phyloP scores from a whole-genome alignment of 1,140 invertebrate genomes.

The Anoplolepis gracilipes region DNA sequence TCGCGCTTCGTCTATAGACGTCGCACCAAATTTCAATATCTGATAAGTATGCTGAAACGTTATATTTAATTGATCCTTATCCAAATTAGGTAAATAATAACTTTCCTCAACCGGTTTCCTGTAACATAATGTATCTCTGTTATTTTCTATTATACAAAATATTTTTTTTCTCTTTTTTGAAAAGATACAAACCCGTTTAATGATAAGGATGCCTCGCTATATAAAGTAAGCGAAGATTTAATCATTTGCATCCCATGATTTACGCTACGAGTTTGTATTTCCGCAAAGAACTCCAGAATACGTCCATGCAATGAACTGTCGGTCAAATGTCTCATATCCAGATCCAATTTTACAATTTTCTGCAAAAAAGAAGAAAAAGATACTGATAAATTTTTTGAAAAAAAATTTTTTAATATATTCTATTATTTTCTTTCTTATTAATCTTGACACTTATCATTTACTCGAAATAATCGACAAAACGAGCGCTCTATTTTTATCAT shows the following conservation, averaged over 20 bases:
- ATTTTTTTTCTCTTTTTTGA: neutral
- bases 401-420: neutral
- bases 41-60: slow-evolving; percentile 77
- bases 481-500: neutral
- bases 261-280: slow-evolving; percentile 80
- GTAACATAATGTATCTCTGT: slow-evolving; percentile 55
- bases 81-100: slow-evolving; percentile 71
- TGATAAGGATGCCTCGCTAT: slow-evolving; percentile 73
- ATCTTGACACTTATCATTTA: too few species aligned
- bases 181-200: slow-evolving; percentile 79
- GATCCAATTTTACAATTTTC: slow-evolving; percentile 78
- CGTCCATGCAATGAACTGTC: slow-evolving; percentile 65
- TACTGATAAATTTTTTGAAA: neutral
- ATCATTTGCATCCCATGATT: slow-evolving; percentile 74
- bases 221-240: slow-evolving; percentile 69
- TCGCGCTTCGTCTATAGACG: slow-evolving; percentile 74
- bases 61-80: slow-evolving; percentile 61
- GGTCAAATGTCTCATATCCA: slow-evolving; percentile 81
- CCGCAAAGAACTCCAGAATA: slow-evolving; percentile 75
- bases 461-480: neutral
- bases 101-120: slow-evolving; percentile 80
- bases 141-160: neutral
- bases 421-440: neutral
- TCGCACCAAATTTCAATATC: slow-evolving; percentile 78
- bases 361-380: slow-evolving; percentile 59